Base-by-base conservation (phyloP, 2,888 invertebrate genomes). In the Ecliptopera silaceata region DNA sequence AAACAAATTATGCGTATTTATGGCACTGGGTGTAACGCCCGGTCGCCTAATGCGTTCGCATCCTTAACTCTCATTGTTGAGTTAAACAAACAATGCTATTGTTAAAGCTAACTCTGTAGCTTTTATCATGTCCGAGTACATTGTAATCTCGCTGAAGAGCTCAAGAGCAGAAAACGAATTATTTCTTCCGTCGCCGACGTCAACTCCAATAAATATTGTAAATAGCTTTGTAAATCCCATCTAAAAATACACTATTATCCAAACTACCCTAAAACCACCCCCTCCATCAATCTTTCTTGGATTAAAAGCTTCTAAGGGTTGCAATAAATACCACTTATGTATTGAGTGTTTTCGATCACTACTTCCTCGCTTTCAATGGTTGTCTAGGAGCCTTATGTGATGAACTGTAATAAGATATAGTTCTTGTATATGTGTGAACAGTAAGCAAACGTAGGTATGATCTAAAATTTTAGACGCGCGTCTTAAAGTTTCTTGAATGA, bases 281-380 rank as follows among this genome's bases (percentile, higher is more conserved):
- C 55, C 36, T 42, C 58, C 63, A 66, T 66, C 64, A 59, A 64
- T 66, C 66, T 66, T 60, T 11, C 36, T 51, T 12, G 59, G 64
- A 66, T 66, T 66, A 66, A 64, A 66, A 66, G 66, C 63, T 63
- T 56, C 58, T 55, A 53, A 48, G 50, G 60, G 59, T 39, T 59
- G 64, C 63, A 63, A 65, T 65, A 65, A 69, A 69, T 66, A 69
- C 68, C 66, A 66, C 68, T 69, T 63, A 60, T 60, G 65, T 59
- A 70, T 70, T 63, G 67, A 70, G 68, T 70, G 68, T 65, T 68
- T 66, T 66, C 64, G 59, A 67, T 67, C 61, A 66, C 68, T 64
- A 59, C n/a, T 63, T 62, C 61, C 63, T 63, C 60, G 63, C 61
- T 60, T 52, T 59, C 36, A 34, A 60, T 56, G 50, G 47, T 48